Conservation (phyloP, 2,888 invertebrate species). For the Tribolium freemani region DNA sequence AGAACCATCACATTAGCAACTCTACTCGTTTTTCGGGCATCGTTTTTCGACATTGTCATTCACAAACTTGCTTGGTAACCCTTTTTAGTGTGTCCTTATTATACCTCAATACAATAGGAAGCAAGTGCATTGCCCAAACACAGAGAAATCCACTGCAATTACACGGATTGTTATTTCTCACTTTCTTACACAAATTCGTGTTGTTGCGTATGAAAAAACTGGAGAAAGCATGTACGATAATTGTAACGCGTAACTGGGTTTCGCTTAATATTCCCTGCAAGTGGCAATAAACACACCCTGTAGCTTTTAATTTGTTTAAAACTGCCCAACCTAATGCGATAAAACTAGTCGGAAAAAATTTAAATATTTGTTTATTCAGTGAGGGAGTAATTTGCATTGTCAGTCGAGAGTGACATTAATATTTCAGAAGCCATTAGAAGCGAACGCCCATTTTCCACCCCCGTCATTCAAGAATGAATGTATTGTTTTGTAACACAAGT, state of each 20-base stretch:
- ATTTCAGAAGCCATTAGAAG: constrained; percentile 22
- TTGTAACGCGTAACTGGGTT: constrained; percentile 22
- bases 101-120: too few species aligned
- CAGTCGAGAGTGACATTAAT: constrained; percentile 19
- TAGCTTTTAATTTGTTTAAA: constrained; percentile 9
- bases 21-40: neutral
- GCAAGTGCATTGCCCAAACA: neutral
- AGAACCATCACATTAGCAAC: neutral
- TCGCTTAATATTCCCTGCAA: neutral
- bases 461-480: constrained; percentile 16
- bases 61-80: neutral
- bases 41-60: neutral
- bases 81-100: neutral
- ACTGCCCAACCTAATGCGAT: neutral
- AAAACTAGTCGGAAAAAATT: neutral
- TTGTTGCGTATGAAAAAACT: constrained; percentile 3
- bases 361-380: neutral
- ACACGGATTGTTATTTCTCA: constrained; percentile 25
- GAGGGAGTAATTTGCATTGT: constrained; percentile 14
- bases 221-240: constrained; percentile 26
- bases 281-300: constrained; percentile 1
- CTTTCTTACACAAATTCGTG: constrained; percentile 27
- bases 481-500: constrained; percentile 18
- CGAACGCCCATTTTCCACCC: constrained; percentile 16
- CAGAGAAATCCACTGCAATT: constrained; percentile 14